These are phyloP conservation scores for Acestrorhynchus altus DNA, from an alignment of 2,797 vertebrate species.

Conservation along the genomic window DNA sequence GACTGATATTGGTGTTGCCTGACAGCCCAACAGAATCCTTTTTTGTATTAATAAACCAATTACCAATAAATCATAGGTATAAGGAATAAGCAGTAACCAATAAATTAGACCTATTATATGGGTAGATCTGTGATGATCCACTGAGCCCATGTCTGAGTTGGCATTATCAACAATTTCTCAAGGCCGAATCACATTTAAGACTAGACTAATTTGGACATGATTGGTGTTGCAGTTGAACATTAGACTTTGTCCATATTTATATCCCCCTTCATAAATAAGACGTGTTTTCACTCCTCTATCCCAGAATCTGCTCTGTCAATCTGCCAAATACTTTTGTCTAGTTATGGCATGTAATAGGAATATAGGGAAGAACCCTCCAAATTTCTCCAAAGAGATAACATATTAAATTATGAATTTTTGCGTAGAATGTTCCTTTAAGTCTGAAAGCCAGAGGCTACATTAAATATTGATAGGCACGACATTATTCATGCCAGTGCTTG, in stretches of 20 bases:
- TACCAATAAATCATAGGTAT: too few relatives aligned
- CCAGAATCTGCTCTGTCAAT: background rate
- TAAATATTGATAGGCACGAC: conserved; percentile 12
- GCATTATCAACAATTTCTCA: background rate
- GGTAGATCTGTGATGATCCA: background rate
- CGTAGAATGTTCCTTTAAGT: conserved; percentile 13
- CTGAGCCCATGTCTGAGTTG: background rate
- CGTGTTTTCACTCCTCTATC: background rate
- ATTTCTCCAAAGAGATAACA: background rate
- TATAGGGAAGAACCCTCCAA: too few relatives aligned
- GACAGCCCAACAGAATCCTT: too few relatives aligned
- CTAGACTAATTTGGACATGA: too few relatives aligned
- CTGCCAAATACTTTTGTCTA: background rate
- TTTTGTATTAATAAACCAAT: too few relatives aligned
- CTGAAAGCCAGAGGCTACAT: conserved; percentile 29
- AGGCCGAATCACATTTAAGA: background rate
- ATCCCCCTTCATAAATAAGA: background rate
- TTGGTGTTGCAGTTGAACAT: too few relatives aligned
- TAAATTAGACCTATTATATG: background rate
- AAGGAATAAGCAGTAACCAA: too few relatives aligned
- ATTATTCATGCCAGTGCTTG: conserved; percentile 18
- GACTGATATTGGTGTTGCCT: too few relatives aligned
- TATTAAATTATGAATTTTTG: conserved; percentile 10
- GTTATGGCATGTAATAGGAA: background rate
- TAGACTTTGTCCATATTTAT: too few relatives aligned